Base-by-base conservation (phyloP, 2,888 invertebrate genomes). In the Parnassius smintheus region DNA sequence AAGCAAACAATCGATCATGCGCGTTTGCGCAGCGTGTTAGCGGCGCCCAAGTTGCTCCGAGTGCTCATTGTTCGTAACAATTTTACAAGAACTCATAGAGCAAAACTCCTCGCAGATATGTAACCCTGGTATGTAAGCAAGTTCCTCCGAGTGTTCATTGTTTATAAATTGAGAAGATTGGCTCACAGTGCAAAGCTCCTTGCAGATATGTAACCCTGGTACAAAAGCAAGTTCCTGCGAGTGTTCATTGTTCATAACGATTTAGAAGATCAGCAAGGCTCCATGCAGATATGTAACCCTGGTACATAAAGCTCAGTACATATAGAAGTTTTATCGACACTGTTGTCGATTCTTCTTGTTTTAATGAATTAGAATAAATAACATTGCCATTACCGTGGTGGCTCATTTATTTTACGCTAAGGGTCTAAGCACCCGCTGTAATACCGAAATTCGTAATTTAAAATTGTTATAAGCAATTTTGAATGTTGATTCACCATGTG, bases 1-100 rank as follows among this genome's bases (percentile, higher is more conserved):
- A 13, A 25, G 76, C 74, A 84, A 85, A 86, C 81, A 84, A 74
- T 75, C 75, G 77, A 80, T 83, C 74, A 78, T 78, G 67, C 65
- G 76, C 77, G 85, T 81, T 73, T 87, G 81, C 81, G 74, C 76
- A 76, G 35, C 64, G 48, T 56, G 70, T 87, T 88, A 86, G 80
- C 80, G 69, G 62, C 49, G 57, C 58, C 51, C 46, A 13, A 54
- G 45, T 58, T 51, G 8, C 58, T 59, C 64, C 63, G 65, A 64
- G 58, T 60, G 52, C 59, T 56, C 53, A 52, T 55, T 55, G 46
- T 59, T 51, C 41, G 45, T 35, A 48, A 45, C 55, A 9, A 51
- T 45, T 50, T 46, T 18, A 46, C 53, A 42, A 58, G 49, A 56
- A 51, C 48, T 50, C 54, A 60, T 9, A 42, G 46, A 56, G 42